A percentile compares a stretch with the other conserved stretches of the same genome.
Conservation (phyloP, 2,888 invertebrate species). For the Agrypnus murinus region DNA sequence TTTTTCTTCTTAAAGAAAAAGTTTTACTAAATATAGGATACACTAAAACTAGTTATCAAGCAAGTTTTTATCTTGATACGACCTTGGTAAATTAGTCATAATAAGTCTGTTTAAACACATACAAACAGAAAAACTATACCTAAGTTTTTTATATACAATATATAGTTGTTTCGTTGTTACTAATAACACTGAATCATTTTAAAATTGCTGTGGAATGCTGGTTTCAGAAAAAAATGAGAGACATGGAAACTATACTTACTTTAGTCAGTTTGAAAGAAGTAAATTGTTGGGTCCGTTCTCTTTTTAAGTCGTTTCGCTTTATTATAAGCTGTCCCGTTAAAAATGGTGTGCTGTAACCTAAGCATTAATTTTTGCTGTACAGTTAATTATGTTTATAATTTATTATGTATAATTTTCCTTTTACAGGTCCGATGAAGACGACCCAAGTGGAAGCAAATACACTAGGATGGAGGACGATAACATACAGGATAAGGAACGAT, state of each 20-base stretch:
- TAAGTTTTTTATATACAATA: constrained; percentile 26
- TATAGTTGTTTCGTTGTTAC: constrained; percentile 34
- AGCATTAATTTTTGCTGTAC: constrained; percentile 43
- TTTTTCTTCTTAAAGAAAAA: neutral
- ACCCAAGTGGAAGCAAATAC: constrained; percentile 87
- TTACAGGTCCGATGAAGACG: constrained; percentile 89
- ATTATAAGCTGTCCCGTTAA: constrained; percentile 43
- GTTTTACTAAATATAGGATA: constrained; percentile 16
- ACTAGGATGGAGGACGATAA: constrained; percentile 94
- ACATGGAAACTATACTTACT: constrained; percentile 41
- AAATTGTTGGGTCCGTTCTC: constrained; percentile 43
- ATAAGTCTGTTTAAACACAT: constrained; percentile 35
- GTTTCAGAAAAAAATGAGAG: constrained; percentile 33
- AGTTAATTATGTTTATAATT: constrained; percentile 40
- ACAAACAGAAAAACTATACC: constrained; percentile 27
- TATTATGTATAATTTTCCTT: constrained; percentile 40
- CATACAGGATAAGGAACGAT: constrained; percentile 97
- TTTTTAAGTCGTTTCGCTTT: constrained; percentile 32
- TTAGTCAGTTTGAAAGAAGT: constrained; percentile 38
- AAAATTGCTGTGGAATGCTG: constrained; percentile 46
- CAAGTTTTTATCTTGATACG: constrained; percentile 31
- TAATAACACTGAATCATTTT: constrained; percentile 46
- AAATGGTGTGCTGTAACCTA: constrained; percentile 36
- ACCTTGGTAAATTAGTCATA: constrained; percentile 42
- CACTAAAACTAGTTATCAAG: constrained; percentile 31